Evolutionary conservation across 2,113 vertebrate genomes (phyloP).

Genomic region (Calidris pugnax): DNA sequence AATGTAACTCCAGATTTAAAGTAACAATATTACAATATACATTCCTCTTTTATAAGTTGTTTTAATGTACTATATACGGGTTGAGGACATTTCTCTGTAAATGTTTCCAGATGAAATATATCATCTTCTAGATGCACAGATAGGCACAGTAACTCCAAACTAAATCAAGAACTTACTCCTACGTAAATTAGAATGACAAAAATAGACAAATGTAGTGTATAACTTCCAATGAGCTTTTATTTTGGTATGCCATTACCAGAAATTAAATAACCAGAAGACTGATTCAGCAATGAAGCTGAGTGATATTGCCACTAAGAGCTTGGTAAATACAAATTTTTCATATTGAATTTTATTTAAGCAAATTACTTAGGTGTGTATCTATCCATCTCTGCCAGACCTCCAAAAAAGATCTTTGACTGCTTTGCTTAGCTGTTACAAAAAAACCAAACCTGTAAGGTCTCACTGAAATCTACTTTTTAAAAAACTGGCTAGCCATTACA

Average conservation of each 20-base stretch:
- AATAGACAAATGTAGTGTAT: conserved; percentile 1
- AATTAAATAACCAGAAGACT: conserved; percentile 42
- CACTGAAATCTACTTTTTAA: neutral
- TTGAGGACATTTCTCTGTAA: conserved; percentile 56
- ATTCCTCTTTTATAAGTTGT: conserved; percentile 52
- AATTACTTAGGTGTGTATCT: neutral
- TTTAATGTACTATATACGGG: conserved; percentile 37
- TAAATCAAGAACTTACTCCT: conserved; percentile 32
- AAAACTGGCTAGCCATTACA: neutral
- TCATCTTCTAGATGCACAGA: conserved; percentile 58
- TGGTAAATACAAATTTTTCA: conserved; percentile 27
- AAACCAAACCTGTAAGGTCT: rapidly evolving
- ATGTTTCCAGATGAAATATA: conserved; percentile 66
- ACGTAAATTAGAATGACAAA: conserved; percentile 8
- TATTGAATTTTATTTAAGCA: conserved; percentile 22
- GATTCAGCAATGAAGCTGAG: neutral
- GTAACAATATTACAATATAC: conserved; percentile 39
- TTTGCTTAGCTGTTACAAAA: neutral
- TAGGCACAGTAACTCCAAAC: conserved; percentile 55
- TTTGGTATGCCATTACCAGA: conserved; percentile 36
- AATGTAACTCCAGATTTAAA: conserved; percentile 49
- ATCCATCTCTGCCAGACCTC: neutral
- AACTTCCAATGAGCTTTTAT: conserved; percentile 32
- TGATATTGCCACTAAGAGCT: neutral
- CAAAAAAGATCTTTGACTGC: neutral